A percentile compares a stretch with the other conserved stretches of the same genome.
Conservation (phyloP, 1,140 invertebrate genomes). For the Asobara japonica region DNA sequence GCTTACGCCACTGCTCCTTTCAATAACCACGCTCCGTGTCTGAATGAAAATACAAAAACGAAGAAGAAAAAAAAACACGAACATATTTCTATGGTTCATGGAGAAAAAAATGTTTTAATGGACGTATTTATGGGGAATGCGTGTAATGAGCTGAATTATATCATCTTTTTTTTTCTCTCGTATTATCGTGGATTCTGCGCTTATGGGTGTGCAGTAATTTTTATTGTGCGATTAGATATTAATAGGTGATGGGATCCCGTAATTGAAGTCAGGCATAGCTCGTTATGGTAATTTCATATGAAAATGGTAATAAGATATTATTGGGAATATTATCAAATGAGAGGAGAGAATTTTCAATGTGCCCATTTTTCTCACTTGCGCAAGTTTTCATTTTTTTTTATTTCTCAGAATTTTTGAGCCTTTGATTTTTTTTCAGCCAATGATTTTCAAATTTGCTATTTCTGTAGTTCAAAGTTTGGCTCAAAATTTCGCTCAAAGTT, state of each 20-base stretch:
- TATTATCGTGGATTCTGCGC: background rate
- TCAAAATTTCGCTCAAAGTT: no score
- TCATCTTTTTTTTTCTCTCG: background rate
- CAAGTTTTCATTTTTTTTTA: no score
- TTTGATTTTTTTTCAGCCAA: no score
- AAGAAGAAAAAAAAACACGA: no score
- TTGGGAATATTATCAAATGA: background rate
- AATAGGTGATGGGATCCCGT: background rate
- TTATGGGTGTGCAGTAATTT: background rate
- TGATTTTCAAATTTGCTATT: no score
- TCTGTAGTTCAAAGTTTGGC: no score
- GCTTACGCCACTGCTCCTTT: slow-evolving; percentile 91
- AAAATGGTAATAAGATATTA: background rate
- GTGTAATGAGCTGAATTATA: background rate
- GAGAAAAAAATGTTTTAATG: background rate
- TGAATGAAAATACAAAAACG: slow-evolving; percentile 10
- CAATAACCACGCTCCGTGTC: slow-evolving; percentile 71
- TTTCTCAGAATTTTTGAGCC: no score
- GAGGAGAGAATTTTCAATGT: no score
- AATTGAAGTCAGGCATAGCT: no score
- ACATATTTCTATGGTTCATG: background rate
- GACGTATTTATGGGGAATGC: background rate
- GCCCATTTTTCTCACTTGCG: no score
- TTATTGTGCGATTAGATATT: background rate
- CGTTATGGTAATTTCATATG: background rate